Evolutionary conservation across 2,888 invertebrate species (phyloP).

Genomic region (Toxonevra muliebris): DNA sequence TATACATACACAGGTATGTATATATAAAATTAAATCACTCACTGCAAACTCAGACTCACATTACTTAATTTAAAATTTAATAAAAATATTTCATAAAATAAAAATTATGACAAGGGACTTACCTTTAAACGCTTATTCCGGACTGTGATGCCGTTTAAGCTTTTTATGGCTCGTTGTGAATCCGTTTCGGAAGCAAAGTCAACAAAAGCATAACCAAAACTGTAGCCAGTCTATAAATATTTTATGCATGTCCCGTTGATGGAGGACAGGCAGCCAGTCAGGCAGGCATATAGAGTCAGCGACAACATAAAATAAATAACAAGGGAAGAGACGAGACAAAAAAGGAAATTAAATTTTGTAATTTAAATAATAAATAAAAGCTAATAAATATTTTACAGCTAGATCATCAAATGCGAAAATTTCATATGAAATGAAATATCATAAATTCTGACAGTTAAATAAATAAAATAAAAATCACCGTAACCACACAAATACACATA

Average conservation of each 20-base stretch:
- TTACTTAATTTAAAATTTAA: slow-evolving; percentile 3
- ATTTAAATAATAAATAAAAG: neutral
- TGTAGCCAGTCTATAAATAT: slow-evolving; percentile 84
- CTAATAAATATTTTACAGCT: too few relatives aligned
- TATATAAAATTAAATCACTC: neutral
- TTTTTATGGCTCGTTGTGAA: slow-evolving; percentile 85
- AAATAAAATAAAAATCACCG: too few relatives aligned
- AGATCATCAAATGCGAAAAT: too few relatives aligned
- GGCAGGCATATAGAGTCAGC: neutral
- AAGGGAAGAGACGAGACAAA: neutral
- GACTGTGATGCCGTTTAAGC: slow-evolving; percentile 86
- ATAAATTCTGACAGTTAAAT: too few relatives aligned
- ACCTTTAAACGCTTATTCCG: slow-evolving; percentile 93
- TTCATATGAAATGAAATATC: too few relatives aligned
- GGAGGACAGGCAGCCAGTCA: slow-evolving; percentile 3
- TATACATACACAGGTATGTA: too few relatives aligned
- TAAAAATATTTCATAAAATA: slow-evolving; percentile 6
- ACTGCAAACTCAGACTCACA: too few relatives aligned
- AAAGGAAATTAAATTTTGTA: slow-evolving; percentile 1
- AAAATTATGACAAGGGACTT: slow-evolving; percentile 32
- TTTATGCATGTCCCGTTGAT: neutral
- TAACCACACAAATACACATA: too few relatives aligned
- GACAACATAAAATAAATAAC: neutral
- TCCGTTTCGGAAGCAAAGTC: slow-evolving; percentile 88
- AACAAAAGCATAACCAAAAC: slow-evolving; percentile 96